phyloP scores from a whole-genome alignment of 2,797 vertebrate genomes.

The Myotis pilosus region DNA sequence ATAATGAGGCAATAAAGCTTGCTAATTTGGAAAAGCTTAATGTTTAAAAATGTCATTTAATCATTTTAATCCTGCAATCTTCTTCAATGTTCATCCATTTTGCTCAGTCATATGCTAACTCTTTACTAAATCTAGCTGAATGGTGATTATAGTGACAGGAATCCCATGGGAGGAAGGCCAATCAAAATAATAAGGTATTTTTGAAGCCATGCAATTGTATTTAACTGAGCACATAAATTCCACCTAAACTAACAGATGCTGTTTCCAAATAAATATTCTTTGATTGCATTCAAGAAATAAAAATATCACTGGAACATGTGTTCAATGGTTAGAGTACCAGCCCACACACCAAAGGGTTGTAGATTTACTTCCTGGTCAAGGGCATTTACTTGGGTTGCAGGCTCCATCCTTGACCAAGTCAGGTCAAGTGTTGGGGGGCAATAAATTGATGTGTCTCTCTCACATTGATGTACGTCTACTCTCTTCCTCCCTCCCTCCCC shows the following conservation, averaged over 20 bases:
- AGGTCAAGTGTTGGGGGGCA: not conserved
- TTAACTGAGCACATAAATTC: not conserved
- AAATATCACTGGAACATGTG: not conserved
- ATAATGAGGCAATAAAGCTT: not conserved
- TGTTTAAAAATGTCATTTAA: constrained; percentile 48
- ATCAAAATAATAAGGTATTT: not conserved
- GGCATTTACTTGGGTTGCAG: not conserved
- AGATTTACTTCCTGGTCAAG: not conserved
- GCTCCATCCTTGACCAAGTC: not conserved
- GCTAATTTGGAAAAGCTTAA: constrained; percentile 22
- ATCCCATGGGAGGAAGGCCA: not conserved
- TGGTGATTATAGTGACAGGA: constrained; percentile 35
- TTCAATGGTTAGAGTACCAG: not conserved
- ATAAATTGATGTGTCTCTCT: not conserved
- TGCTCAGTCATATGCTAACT: constrained; percentile 24
- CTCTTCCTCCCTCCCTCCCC: not conserved
- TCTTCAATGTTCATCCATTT: constrained; percentile 36
- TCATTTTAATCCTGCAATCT: not conserved
- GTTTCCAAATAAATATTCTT: not conserved
- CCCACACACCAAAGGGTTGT: not conserved
- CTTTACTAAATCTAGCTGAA: constrained; percentile 28
- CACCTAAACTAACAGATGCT: not conserved
- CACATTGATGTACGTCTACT: not conserved
- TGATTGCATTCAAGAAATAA: not conserved
- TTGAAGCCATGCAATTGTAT: constrained; percentile 26